phyloP scores from a whole-genome alignment of 2,797 vertebrate genomes.

The Poeciliopsis turneri region DNA sequence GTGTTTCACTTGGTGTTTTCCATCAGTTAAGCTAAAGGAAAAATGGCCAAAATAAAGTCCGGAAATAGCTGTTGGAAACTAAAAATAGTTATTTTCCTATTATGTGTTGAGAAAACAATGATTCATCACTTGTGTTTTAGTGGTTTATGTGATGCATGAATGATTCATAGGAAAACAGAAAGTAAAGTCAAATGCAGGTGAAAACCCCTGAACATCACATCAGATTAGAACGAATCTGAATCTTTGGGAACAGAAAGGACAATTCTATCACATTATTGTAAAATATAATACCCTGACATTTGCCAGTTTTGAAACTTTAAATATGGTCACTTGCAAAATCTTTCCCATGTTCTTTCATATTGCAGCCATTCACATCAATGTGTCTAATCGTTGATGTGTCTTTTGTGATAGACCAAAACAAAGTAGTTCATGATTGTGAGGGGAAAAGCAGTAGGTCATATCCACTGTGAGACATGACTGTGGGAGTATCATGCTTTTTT shows the following conservation, averaged over 20 bases:
- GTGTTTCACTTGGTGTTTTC: background rate
- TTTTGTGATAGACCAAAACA: no score
- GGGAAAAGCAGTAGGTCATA: no score
- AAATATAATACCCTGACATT: background rate
- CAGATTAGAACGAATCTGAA: background rate
- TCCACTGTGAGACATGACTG: no score
- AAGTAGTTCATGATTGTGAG: no score
- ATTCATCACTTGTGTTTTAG: background rate
- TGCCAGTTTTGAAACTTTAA: background rate
- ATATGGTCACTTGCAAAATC: background rate
- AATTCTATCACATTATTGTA: background rate
- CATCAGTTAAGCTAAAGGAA: background rate
- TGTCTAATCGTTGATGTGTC: background rate
- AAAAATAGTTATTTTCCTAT: background rate
- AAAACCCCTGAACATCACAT: background rate
- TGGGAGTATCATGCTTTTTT: background rate
- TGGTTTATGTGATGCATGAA: background rate
- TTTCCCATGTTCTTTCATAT: background rate
- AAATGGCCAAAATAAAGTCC: background rate
- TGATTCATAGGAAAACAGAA: background rate
- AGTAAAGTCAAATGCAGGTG: background rate
- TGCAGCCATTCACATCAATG: background rate
- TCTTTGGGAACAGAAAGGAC: background rate
- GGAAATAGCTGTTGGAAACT: background rate
- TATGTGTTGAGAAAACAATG: background rate